Evolutionary conservation across 2,113 vertebrate genomes (phyloP), one percentile per base, ranked within the genome.

Genomic region (Eptatretus burgeri): DNA sequence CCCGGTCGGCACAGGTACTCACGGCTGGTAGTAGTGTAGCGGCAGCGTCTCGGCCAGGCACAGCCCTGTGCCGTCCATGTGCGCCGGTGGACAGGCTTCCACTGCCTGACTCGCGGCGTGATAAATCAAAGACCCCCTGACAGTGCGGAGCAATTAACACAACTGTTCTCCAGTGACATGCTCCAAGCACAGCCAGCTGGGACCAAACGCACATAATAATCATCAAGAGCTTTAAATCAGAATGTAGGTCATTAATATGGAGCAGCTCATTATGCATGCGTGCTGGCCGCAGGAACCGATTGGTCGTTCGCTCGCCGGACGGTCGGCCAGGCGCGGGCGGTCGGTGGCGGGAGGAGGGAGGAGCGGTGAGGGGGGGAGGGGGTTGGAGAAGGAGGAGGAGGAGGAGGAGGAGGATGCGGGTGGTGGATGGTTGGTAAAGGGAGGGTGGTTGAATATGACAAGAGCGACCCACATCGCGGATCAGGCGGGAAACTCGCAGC

Each of bases 51-150:
- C 85, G 72, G 86, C 78, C 72, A 91, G 78, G 71, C 80, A 86
- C 78, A 82, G 84, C 91, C 88, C 88, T 91, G 93, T 84, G 78
- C 81, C 83, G 84, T 94, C 88, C 88, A 94, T 94, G 80, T 81
- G 82, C 80, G 77, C 75, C 76, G 78, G 79, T 77, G 77, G 76
- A 89, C 78, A 81, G 86, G 78, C 78, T 84, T 78, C 70, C 78
- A 72, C 56, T 17, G 56, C 76, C 73, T 74, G 69, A 69, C 78
- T 63, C 65, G 62, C 78, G 82, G 81, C 75, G 80, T 78, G 75
- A 79, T 76, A 77, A 80, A 82, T 75, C 78, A 83, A 91, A 89
- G 81, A 83, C 81, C 79, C 75, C 78, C 73, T 78, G 78, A 79
- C 80, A 76, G 75, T 80, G 80, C 78, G 69, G 78, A 69, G 80